phyloP scores from a whole-genome alignment of 2,888 invertebrate genomes.

The Uropetala carovei region DNA sequence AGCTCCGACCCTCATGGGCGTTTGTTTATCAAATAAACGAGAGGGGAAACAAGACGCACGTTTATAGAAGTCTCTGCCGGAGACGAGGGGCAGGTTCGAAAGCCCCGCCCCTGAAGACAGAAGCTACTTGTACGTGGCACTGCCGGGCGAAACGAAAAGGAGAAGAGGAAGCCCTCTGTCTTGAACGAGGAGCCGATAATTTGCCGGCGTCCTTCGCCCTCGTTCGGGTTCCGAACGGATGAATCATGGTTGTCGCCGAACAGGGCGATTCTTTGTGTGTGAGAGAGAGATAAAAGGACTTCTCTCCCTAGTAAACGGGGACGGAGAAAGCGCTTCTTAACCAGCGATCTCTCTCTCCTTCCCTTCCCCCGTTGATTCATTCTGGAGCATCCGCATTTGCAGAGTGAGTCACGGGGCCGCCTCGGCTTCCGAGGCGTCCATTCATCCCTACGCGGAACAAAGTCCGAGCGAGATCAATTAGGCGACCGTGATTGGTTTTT shows the following conservation, averaged over 20 bases:
- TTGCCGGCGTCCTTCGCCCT: background rate
- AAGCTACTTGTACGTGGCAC: background rate
- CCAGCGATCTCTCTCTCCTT: background rate
- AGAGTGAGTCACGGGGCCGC: conserved; percentile 38
- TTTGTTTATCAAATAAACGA: background rate
- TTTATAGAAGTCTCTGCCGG: background rate
- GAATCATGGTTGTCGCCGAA: conserved; percentile 3
- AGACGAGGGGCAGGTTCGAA: background rate
- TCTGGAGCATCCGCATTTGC: conserved; percentile 34
- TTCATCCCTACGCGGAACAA: background rate
- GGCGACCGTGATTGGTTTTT: background rate
- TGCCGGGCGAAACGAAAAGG: background rate
- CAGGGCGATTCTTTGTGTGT: background rate
- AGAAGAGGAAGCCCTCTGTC: background rate
- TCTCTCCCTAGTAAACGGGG: background rate
- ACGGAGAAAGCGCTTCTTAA: background rate
- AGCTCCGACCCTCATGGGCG: background rate
- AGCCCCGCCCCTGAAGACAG: background rate
- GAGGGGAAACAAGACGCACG: background rate
- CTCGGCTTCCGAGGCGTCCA: background rate
- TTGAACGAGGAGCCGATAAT: background rate
- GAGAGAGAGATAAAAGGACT: background rate
- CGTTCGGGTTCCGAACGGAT: background rate
- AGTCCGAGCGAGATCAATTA: background rate
- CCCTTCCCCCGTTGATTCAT: conserved; percentile 30